Evolutionary conservation across 2,113 vertebrate genomes (phyloP), one percentile per base, ranked within the genome.

Genomic region (Periophthalmus modestus): DNA sequence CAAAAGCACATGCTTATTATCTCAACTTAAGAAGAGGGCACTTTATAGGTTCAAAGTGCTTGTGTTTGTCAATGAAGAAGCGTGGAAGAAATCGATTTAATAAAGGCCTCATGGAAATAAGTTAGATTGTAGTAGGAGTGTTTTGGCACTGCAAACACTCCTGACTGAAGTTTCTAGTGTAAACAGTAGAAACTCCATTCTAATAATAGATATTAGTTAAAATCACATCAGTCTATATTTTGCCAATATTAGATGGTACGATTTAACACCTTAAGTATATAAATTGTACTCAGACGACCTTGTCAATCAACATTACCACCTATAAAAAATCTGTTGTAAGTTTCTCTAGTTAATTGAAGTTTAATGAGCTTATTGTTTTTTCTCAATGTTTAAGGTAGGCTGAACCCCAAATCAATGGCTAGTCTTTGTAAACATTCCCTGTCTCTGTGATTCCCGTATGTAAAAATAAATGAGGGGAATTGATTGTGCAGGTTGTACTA

Each of bases 1-100:
- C 81, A 88, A 71, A 57, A 80, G 86, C 77, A 86, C 75, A 78
- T 66, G 62, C 71, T 85, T 86, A 89, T 89, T 88, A 89, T 89
- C 85, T 77, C 21, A 81, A 85, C 65, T 81, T 82, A 47, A 71
- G 78, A 83, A 82, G 86, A 62, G 73, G 23, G 70, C 76, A 58
- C 65, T 81, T 84, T 80, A 73, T 74, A 75, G 66, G 5, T 74
- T 63, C 14, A 48, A 78, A 58, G 50, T 28, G 65, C 57, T 21
- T 54, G 12, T 34, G 2, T 82, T 73, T 39, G 67, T 81, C 68
- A 70, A 70, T 69, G 55, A 67, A 69, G 54, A 48, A 23, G 14
- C 67, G 39, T 63, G 72, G 54, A 34, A 80, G 43, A 62, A 34
- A 67, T 50, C 69, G 46, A 82, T 74, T 33, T 77, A 50, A 81